A percentile compares a stretch with the other conserved stretches of the same genome.
Evolutionary conservation across 2,113 vertebrate species (phyloP).

Genomic region (Spea bombifrons): DNA sequence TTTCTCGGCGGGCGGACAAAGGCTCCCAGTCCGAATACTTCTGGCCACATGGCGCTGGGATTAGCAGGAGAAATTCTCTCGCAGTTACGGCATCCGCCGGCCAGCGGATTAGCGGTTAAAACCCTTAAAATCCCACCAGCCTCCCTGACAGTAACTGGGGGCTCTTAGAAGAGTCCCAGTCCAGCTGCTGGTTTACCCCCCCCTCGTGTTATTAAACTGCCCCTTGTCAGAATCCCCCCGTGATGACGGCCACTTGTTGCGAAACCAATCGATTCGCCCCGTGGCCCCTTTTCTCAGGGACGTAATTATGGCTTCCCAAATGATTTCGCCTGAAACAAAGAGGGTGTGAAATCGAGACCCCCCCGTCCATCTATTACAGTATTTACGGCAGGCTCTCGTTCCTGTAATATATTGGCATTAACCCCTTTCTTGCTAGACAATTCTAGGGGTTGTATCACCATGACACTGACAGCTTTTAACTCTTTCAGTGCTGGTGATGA

Average conservation of each 20-base stretch:
- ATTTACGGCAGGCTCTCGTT: too few relatives aligned
- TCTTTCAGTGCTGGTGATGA: neutral
- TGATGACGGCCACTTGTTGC: slow-evolving; percentile 14
- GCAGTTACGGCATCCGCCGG: slow-evolving; percentile 26
- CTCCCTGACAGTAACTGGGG: slow-evolving; percentile 2
- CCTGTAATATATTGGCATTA: too few relatives aligned
- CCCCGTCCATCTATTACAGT: too few relatives aligned
- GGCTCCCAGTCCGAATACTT: slow-evolving; percentile 9
- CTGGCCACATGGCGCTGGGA: slow-evolving; percentile 36
- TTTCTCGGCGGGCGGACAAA: slow-evolving; percentile 26
- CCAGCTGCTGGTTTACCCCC: slow-evolving; percentile 16
- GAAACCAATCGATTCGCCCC: neutral
- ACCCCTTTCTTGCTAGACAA: too few relatives aligned
- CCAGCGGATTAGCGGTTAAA: slow-evolving; percentile 23
- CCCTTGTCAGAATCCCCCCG: neutral
- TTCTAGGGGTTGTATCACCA: too few relatives aligned
- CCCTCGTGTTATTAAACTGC: neutral
- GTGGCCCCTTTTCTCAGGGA: neutral
- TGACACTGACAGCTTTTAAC: neutral
- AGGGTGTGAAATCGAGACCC: too few relatives aligned
- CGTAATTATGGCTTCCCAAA: too few relatives aligned
- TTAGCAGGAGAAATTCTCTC: slow-evolving; percentile 32
- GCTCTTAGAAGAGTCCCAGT: neutral
- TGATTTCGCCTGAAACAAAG: too few relatives aligned
- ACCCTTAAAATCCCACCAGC: slow-evolving; percentile 15